Evolutionary conservation across 2,888 invertebrate species (phyloP).

Genomic region (Caenorhabditis drosophilae): DNA sequence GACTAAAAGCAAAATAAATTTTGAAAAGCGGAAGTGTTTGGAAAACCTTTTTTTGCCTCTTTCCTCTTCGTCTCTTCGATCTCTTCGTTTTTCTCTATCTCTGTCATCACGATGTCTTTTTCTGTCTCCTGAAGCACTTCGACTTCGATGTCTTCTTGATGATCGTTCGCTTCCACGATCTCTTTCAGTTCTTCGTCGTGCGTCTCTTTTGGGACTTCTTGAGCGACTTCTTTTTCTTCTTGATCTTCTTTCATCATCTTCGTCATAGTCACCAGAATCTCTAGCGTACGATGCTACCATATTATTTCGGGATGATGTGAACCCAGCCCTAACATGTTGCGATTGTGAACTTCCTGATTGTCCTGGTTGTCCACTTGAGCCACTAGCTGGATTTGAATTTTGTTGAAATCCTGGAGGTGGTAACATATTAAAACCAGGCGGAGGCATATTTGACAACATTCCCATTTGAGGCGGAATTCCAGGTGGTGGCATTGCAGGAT

Average conservation of each 20-base stretch:
- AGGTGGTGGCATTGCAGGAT: constrained; percentile 46
- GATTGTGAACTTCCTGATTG: background rate
- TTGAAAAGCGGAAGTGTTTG: background rate
- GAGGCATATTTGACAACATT: constrained; percentile 20
- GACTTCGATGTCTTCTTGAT: constrained; percentile 24
- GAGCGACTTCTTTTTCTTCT: constrained; percentile 27
- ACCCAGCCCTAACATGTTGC: constrained; percentile 28
- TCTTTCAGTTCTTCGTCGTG: constrained; percentile 8
- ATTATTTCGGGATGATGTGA: background rate
- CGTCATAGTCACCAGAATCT: constrained; percentile 11
- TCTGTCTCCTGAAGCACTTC: constrained; percentile 29
- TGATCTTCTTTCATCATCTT: constrained; percentile 19
- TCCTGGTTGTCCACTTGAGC: too few species aligned
- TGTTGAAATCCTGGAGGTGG: constrained; percentile 22
- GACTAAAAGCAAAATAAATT: background rate
- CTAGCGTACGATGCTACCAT: constrained; percentile 3
- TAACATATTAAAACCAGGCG: constrained; percentile 27
- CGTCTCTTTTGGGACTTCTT: constrained; percentile 22
- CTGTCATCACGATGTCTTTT: constrained; percentile 28
- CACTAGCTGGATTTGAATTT: too few species aligned
- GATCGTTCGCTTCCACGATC: constrained; percentile 17
- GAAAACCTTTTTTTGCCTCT: constrained; percentile 14
- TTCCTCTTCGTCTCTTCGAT: constrained; percentile 28
- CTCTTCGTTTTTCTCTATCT: constrained; percentile 35
- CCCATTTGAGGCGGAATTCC: constrained; percentile 31